Percentiles rank a stretch among this genome's conserved stretches.
These are phyloP conservation scores for Tautogolabrus adspersus DNA, from an alignment of 2,113 vertebrate genomes.

Conservation along the genomic window DNA sequence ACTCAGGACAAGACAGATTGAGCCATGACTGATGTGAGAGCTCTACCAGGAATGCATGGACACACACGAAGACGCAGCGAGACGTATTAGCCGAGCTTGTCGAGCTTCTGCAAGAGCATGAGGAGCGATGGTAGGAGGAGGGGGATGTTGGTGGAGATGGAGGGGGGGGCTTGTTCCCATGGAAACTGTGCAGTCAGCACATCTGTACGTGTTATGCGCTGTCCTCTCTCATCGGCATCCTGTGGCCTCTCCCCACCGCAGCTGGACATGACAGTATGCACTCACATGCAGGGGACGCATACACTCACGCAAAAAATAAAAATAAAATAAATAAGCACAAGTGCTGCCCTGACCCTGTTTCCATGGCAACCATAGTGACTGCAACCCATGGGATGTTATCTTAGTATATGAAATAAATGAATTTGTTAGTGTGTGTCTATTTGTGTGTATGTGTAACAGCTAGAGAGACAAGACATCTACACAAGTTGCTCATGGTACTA, in stretches of 20 bases:
- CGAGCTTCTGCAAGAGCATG: conserved; percentile 66
- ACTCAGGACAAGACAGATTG: conserved; percentile 36
- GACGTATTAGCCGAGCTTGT: conserved; percentile 65
- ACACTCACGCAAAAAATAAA: not conserved
- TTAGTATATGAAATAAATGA: conserved; percentile 20
- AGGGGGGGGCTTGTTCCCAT: conserved; percentile 80
- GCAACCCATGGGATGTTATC: conserved; percentile 43
- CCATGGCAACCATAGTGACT: conserved; percentile 43
- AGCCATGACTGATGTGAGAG: conserved; percentile 51
- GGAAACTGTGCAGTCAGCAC: conserved; percentile 88
- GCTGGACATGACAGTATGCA: conserved; percentile 62
- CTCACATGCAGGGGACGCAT: conserved; percentile 20
- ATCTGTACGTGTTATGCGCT: conserved; percentile 78
- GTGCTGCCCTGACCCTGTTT: conserved; percentile 53
- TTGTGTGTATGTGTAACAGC: not conserved
- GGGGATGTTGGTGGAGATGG: conserved; percentile 43
- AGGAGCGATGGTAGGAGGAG: conserved; percentile 57
- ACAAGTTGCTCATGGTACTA: conserved; percentile 29
- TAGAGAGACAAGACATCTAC: conserved; percentile 24
- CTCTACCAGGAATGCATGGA: conserved; percentile 34
- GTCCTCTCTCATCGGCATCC: conserved; percentile 72
- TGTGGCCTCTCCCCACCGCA: conserved; percentile 56
- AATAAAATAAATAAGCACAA: not conserved
- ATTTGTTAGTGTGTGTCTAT: not conserved
- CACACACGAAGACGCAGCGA: conserved; percentile 57